Evolutionary conservation across 1,140 invertebrate genomes (phyloP).

Genomic region (Lordiphosa mommai): DNA sequence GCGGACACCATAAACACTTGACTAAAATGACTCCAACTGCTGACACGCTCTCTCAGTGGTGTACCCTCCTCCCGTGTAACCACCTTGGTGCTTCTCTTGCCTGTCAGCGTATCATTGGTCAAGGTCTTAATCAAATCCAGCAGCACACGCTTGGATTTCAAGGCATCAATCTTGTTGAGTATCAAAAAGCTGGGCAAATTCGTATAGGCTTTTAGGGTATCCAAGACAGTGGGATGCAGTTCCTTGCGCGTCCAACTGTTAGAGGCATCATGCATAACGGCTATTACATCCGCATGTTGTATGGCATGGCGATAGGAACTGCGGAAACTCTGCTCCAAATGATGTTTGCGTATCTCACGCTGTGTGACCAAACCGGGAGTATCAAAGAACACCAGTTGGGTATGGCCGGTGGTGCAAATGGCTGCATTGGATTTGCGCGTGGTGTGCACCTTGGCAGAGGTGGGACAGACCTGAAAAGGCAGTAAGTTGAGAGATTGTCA

Average conservation of each 20-base stretch:
- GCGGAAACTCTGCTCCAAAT: slow-evolving; percentile 85
- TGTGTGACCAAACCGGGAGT: slow-evolving; percentile 89
- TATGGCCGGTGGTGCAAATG: slow-evolving; percentile 86
- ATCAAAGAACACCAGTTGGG: slow-evolving; percentile 93
- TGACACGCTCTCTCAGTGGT: slow-evolving; percentile 43
- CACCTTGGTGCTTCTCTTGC: slow-evolving; percentile 54
- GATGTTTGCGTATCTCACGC: slow-evolving; percentile 85
- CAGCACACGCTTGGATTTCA: slow-evolving; percentile 88
- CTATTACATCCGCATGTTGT: slow-evolving; percentile 89
- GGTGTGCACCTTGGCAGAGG: slow-evolving; percentile 94
- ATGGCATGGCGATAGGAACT: slow-evolving; percentile 84
- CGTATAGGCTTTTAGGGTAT: slow-evolving; percentile 84
- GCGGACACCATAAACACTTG: slow-evolving; percentile 95
- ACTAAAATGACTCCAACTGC: slow-evolving; percentile 88
- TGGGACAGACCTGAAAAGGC: slow-evolving; percentile 88
- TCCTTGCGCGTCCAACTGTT: slow-evolving; percentile 84
- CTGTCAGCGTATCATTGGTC: slow-evolving; percentile 84
- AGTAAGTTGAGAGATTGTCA: slow-evolving; percentile 11
- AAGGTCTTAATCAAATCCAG: slow-evolving; percentile 85
- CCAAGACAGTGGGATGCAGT: slow-evolving; percentile 86
- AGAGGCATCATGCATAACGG: slow-evolving; percentile 91
- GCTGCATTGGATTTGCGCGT: slow-evolving; percentile 88
- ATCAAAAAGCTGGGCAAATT: slow-evolving; percentile 88
- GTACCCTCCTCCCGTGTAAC: not conserved
- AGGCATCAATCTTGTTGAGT: slow-evolving; percentile 92